Percentiles rank a stretch among this genome's conserved stretches.
phyloP scores from a whole-genome alignment of 2,113 vertebrate species.

The Spizaetus ornatus region DNA sequence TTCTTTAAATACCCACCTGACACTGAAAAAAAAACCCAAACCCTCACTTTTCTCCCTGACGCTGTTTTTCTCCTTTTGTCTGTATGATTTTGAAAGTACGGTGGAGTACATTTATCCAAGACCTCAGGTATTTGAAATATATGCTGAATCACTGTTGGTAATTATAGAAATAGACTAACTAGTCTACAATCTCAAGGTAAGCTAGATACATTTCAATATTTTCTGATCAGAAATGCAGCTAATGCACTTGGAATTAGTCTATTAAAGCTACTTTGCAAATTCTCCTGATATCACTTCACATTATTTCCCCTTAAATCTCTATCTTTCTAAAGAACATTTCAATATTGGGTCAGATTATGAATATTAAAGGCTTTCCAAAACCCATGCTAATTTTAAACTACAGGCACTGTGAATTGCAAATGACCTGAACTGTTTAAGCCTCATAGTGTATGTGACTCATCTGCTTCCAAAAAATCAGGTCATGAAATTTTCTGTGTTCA shows the following conservation, averaged over 20 bases:
- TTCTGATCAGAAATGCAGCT: slow-evolving; percentile 58
- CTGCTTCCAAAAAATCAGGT: slow-evolving; percentile 33
- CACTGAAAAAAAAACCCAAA: background rate
- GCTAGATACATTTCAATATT: background rate
- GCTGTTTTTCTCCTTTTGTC: background rate
- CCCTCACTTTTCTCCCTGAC: background rate
- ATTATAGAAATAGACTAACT: slow-evolving; percentile 25
- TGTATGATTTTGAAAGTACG: background rate
- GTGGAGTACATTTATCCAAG: background rate
- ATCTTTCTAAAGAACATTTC: slow-evolving; percentile 65
- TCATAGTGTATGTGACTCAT: slow-evolving; percentile 25
- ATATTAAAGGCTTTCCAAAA: slow-evolving; percentile 70
- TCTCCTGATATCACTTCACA: slow-evolving; percentile 64
- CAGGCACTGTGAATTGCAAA: slow-evolving; percentile 54
- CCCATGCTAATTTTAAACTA: slow-evolving; percentile 59
- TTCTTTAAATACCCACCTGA: background rate
- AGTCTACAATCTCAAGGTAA: slow-evolving; percentile 22
- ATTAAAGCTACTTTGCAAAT: slow-evolving; percentile 57
- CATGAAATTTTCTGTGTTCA: slow-evolving; percentile 12
- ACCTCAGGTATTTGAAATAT: background rate
- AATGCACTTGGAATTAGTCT: slow-evolving; percentile 56
- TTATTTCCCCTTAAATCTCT: slow-evolving; percentile 61
- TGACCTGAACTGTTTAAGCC: slow-evolving; percentile 31
- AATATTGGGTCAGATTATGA: slow-evolving; percentile 72
- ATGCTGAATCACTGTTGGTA: slow-evolving; percentile 20